phyloP scores from a whole-genome alignment of 1,140 invertebrate genomes.

The Platyscapa corneri region DNA sequence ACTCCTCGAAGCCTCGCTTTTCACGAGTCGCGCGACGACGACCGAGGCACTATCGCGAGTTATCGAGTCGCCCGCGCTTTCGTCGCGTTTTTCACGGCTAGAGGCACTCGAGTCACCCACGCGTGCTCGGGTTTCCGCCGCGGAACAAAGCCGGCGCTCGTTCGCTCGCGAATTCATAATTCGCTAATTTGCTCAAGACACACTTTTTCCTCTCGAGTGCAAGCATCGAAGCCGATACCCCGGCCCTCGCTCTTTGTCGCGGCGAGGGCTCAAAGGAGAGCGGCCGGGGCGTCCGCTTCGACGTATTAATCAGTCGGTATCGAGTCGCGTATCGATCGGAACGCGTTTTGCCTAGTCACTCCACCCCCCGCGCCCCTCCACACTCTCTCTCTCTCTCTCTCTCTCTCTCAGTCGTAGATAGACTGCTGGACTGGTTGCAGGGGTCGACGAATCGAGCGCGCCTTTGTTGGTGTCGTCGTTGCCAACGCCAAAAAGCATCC shows the following conservation, averaged over 20 bases:
- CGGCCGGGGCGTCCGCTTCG: conserved; percentile 60
- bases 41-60: background rate
- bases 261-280: background rate
- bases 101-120: conserved; percentile 16
- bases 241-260: too few species aligned
- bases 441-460: too few species aligned
- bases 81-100: conserved; percentile 32
- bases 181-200: conserved; percentile 67
- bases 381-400: too few species aligned
- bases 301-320: conserved; percentile 71
- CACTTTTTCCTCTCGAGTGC: conserved; percentile 49
- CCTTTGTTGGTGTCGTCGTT: too few species aligned
- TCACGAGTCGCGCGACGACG: too few species aligned
- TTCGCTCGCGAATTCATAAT: conserved; percentile 64
- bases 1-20: background rate
- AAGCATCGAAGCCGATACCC: background rate
- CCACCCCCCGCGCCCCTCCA: too few species aligned
- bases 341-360: too few species aligned
- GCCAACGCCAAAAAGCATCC: too few species aligned
- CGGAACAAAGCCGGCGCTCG: background rate
- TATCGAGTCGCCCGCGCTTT: background rate
- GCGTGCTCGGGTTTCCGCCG: background rate
- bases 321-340: conserved; percentile 49
- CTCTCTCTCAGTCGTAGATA: too few species aligned
- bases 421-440: too few species aligned